Evolutionary conservation across 2,113 vertebrate species (phyloP).

Genomic region (Myrmecophaga tridactyla): DNA sequence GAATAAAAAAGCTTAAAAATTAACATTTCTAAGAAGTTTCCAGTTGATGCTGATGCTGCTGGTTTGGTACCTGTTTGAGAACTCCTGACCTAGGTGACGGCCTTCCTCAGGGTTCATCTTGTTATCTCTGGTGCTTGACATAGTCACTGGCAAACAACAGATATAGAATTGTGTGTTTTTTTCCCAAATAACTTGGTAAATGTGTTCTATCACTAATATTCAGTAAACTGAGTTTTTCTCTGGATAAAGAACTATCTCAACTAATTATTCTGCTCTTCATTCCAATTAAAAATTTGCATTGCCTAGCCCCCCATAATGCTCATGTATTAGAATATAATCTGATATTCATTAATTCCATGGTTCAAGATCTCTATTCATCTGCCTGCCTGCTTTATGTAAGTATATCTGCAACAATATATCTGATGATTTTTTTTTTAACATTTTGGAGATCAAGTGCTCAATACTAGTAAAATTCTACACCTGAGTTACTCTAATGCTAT

Average conservation of each 20-base stretch:
- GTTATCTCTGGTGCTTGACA: not conserved
- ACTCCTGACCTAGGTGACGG: not conserved
- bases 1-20: too few relatives aligned
- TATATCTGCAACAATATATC: not conserved
- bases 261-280: not conserved
- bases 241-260: not conserved
- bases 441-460: not conserved
- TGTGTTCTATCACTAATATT: not conserved
- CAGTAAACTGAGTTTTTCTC: not conserved
- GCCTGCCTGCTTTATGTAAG: not conserved
- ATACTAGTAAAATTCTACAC: not conserved
- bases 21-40: not conserved
- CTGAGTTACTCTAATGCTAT: not conserved
- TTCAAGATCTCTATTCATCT: conserved; percentile 8
- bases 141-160: not conserved
- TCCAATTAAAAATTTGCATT: not conserved
- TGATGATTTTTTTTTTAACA: not conserved
- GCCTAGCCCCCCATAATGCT: not conserved
- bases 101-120: not conserved
- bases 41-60: not conserved
- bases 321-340: not conserved
- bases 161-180: not conserved
- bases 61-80: not conserved
- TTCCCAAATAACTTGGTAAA: not conserved
- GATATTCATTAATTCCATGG: conserved; percentile 3